Percentiles rank a stretch among this genome's conserved stretches.
These are phyloP conservation scores for Phortica magna DNA, from an alignment of 2,888 invertebrate genomes.

Conservation along the genomic window DNA sequence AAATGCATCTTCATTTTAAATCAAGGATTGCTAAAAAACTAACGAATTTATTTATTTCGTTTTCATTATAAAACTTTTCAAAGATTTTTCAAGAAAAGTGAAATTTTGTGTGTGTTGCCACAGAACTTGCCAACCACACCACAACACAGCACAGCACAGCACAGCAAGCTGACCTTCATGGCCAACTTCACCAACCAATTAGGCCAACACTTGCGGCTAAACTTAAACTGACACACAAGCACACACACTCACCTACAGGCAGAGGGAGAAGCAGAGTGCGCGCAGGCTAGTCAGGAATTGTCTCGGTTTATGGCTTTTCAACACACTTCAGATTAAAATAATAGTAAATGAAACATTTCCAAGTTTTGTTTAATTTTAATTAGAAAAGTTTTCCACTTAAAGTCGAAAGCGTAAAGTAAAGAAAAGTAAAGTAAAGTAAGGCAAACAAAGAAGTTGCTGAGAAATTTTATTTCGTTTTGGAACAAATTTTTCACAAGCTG, in stretches of 20 bases:
- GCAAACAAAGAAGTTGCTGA: background rate
- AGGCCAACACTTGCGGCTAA: background rate
- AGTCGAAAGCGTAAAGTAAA: conserved; percentile 38
- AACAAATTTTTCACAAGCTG: background rate
- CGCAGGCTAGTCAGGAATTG: background rate
- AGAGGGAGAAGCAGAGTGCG: too few relatives aligned
- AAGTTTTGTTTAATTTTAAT: conserved; percentile 66
- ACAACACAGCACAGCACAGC: too few relatives aligned
- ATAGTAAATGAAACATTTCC: background rate
- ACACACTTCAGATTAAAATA: conserved; percentile 16
- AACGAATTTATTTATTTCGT: background rate
- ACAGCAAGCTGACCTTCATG: background rate
- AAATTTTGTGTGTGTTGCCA: background rate
- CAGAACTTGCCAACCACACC: background rate
- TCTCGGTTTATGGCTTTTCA: conserved; percentile 4
- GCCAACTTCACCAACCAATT: background rate
- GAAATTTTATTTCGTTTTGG: background rate
- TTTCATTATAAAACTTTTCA: background rate
- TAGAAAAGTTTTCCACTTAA: conserved; percentile 68
- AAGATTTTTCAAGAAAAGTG: background rate
- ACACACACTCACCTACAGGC: too few relatives aligned
- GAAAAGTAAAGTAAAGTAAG: background rate
- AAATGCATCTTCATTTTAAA: too few relatives aligned
- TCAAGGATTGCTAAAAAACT: too few relatives aligned
- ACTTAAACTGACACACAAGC: background rate